Evolutionary conservation across 2,113 vertebrate genomes (phyloP), one percentile per base, ranked within the genome.

Genomic region (Bubo bubo): DNA sequence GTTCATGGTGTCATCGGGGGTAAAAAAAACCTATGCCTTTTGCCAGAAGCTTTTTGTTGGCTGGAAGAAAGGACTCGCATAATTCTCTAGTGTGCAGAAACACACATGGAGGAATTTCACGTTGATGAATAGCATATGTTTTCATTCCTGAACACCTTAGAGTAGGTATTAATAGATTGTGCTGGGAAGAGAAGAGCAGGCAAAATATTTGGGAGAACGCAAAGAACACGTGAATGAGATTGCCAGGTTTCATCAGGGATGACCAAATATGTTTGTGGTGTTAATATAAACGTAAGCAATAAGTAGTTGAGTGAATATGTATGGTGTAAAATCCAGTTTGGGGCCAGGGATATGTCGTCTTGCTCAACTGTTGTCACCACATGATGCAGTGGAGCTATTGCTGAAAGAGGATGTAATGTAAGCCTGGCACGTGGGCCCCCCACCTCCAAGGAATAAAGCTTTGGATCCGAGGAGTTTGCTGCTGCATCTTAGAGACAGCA

Each of bases 21-120:
- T 5, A 7, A 4, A 15, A 12, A 35, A 58, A 60, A 8, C 6
- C 8, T 37, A 5, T 28, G 13, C 74, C 73, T 94, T 67, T 74
- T 79, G 93, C 86, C 91, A 94, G 89, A 56, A 91, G 39, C 12
- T 85, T 81, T 94, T 68, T 60, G 26, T 94, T 96, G 80, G 76
- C 94, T 93, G 62, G 20, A 85, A n/a, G 70, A 82, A 79, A 55
- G 45, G 39, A 19, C 64, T 95, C 22, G 3, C 12, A 2, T 81
- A 77, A 47, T 89, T 79, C 50, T 84, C 2, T 1, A n/a, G 37
- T 64, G 86, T 70, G 85, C 20, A 34, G 12, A 88, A 95, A 73
- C 76, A 70, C 35, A 56, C 77, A 34, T 0, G 0, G 22, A 81
- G 58, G 76, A 62, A 73, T 87, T 95, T 30, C 1, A 9, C 81